These are phyloP conservation scores for Stenolophus ochropezus DNA, from an alignment of 2,888 invertebrate genomes.

Conservation along the genomic window DNA sequence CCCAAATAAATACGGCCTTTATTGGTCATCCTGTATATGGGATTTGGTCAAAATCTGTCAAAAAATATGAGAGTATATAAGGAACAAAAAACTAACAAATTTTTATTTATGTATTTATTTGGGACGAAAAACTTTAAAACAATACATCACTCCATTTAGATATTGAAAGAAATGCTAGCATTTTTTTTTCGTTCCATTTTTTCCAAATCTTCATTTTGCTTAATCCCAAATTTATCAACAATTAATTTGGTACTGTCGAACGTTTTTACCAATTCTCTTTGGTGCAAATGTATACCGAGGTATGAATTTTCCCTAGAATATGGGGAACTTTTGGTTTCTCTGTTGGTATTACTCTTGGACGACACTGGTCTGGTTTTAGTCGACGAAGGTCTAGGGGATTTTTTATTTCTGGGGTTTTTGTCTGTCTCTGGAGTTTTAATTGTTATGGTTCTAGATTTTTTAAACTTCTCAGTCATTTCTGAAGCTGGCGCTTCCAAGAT, in stretches of 20 bases:
- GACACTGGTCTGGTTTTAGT: not conserved
- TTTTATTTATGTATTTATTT: too few relatives aligned
- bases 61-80: too few relatives aligned
- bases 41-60: too few relatives aligned
- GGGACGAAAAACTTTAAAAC: too few relatives aligned
- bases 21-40: too few relatives aligned
- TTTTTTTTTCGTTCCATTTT: too few relatives aligned
- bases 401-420: not conserved
- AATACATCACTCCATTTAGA: too few relatives aligned
- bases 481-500: conserved; percentile 1
- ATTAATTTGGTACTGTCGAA: not conserved
- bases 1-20: too few relatives aligned
- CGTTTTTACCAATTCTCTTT: not conserved
- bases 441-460: not conserved
- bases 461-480: conserved; percentile 1
- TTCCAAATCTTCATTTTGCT: too few relatives aligned
- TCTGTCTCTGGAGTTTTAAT: not conserved
- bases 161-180: too few relatives aligned
- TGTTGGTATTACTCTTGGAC: not conserved
- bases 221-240: conserved; percentile 12
- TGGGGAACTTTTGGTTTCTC: not conserved
- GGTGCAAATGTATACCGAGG: conserved; percentile 1
- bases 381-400: not conserved
- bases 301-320: conserved; percentile 14
- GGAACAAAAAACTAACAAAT: too few relatives aligned